phyloP scores from a whole-genome alignment of 2,113 vertebrate genomes.

The Chaenocephalus aceratus region DNA sequence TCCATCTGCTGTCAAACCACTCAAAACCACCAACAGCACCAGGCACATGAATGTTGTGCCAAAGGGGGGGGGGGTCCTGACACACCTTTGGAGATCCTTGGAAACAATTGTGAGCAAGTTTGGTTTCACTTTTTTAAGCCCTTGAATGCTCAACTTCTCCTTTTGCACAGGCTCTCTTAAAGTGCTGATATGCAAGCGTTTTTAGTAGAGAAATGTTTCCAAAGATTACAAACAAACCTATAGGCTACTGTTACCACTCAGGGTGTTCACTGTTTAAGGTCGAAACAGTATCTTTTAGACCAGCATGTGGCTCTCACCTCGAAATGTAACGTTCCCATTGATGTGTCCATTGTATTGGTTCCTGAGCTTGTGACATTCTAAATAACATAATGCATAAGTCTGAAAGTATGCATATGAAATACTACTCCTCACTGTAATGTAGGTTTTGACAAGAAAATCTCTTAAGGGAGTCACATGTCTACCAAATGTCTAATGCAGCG shows the following conservation, averaged over 20 bases:
- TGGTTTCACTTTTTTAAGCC: background rate
- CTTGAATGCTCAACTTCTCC: background rate
- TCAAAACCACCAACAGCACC: background rate
- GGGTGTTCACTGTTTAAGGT: background rate
- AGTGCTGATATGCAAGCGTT: background rate
- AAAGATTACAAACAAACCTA: background rate
- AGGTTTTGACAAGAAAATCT: background rate
- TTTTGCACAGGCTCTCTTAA: background rate
- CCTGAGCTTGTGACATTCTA: background rate
- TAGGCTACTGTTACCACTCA: background rate
- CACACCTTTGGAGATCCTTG: no score
- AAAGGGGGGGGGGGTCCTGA: no score
- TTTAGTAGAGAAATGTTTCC: background rate
- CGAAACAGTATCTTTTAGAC: background rate
- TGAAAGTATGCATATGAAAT: background rate
- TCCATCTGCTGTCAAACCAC: constrained; percentile 70
- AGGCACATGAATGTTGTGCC: no score
- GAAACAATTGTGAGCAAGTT: background rate
- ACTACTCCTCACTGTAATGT: background rate
- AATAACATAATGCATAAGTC: background rate
- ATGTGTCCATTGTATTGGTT: background rate
- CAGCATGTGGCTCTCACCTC: constrained; percentile 2
- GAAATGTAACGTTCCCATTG: background rate
- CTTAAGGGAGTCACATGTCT: background rate
- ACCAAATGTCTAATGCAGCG: background rate